Percentiles rank a stretch among this genome's conserved stretches.
Conservation (phyloP, 53 echinoderm and acorn worm genomes). For the Antedon mediterranea region DNA sequence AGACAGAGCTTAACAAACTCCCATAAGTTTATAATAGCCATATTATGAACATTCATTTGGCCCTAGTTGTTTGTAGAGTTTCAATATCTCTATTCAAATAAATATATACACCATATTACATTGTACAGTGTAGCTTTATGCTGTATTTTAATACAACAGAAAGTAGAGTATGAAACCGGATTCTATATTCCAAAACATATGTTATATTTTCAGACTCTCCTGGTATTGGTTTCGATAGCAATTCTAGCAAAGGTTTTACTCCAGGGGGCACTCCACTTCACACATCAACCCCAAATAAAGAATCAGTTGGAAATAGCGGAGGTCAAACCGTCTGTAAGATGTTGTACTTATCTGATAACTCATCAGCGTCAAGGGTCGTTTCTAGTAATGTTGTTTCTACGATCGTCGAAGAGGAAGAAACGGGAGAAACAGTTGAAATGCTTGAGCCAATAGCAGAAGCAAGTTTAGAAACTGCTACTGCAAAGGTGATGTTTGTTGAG, state of each 20-base stretch:
- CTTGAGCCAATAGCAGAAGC: conserved; percentile 32
- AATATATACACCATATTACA: too few species aligned
- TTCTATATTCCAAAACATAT: too few species aligned
- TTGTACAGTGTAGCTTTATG: too few species aligned
- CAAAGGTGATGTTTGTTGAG: conserved; percentile 30
- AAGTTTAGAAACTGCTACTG: conserved; percentile 46
- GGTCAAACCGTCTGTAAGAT: not conserved
- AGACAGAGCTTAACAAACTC: too few species aligned
- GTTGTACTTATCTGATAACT: not conserved
- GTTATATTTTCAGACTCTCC: not conserved
- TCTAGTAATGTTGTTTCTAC: not conserved
- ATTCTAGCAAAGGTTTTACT: not conserved
- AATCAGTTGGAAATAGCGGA: not conserved
- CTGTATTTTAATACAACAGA: too few species aligned
- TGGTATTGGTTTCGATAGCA: not conserved
- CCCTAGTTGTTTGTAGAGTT: too few species aligned
- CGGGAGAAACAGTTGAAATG: conserved; percentile 56
- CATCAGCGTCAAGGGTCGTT: not conserved
- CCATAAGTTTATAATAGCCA: too few species aligned
- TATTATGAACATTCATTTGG: too few species aligned
- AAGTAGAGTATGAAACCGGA: too few species aligned
- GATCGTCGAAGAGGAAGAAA: conserved; percentile 43
- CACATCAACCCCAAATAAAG: not conserved
- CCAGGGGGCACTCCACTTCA: not conserved
- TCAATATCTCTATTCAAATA: too few species aligned